Evolutionary conservation across 2,888 invertebrate genomes (phyloP), one percentile per base, ranked within the genome.

Genomic region (Oegoconia quadripuncta): DNA sequence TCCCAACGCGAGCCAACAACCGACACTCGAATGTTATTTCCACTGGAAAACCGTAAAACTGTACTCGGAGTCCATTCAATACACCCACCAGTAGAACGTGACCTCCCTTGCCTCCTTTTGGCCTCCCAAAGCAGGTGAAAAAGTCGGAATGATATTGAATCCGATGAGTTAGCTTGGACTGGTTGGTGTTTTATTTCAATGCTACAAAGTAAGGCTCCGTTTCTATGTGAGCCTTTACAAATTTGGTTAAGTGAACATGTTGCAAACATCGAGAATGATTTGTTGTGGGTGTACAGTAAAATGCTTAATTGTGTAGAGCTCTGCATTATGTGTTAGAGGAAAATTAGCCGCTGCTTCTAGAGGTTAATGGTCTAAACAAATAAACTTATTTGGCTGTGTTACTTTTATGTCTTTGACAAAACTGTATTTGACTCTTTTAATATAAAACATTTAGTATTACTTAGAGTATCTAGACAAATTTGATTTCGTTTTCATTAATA

Each of bases 171-270:
- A 11, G 8, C 6, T 2, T 14, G 20, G 15, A 35, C 8, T 31
- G 35, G 39, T 23, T 20, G 27, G 2, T 18, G 7, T 34, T 35
- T 40, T 35, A 35, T 40, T 40, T 40, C 39, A 40, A 40, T 40
- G 35, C 3, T 34, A 39, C 39, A 34, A 18, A 34, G 39, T 39
- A 39, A 34, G 34, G 14, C 26, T 25, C 14, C 27, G 16, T 12
- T 28, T 12, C 14, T 34, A 15, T 28, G 26, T 22, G 25, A 12
- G 20, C 15, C 32, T 20, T 29, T 39, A 22, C 34, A 39, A 29
- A 34, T 39, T 20, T 14, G 12, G 29, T 17, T 29, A 13, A 29
- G 34, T 33, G 22, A n/a, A n/a, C n/a, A n/a, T n/a, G n/a, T n/a
- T n/a, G n/a, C n/a, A n/a, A n/a, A n/a, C n/a, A n/a, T n/a, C n/a